Evolutionary conservation across 2,797 vertebrate genomes (phyloP).

Genomic region (Hippopotamyrus pictus): DNA sequence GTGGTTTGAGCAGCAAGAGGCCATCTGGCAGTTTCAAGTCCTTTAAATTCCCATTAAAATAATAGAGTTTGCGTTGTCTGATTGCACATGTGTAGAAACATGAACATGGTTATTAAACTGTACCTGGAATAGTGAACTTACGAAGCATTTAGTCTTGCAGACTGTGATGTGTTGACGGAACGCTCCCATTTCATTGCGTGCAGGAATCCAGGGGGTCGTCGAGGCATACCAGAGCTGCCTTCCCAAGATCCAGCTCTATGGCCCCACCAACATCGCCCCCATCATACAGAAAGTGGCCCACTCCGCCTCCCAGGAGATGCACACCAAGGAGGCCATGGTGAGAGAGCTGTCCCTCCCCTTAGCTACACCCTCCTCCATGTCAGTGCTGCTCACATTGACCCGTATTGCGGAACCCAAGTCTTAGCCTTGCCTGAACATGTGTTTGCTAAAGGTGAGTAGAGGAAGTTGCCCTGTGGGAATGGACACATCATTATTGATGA

Average conservation of each 20-base stretch:
- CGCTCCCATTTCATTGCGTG: background rate
- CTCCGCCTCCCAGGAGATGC: constrained; percentile 77
- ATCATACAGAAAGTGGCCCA: constrained; percentile 84
- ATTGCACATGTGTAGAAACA: background rate
- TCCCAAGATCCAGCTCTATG: constrained; percentile 79
- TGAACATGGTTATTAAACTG: background rate
- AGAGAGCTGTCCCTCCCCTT: constrained; percentile 31
- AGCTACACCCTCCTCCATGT: background rate
- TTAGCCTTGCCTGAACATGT: background rate
- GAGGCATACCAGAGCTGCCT: constrained; percentile 85
- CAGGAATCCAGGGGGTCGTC: constrained; percentile 83
- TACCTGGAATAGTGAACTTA: background rate
- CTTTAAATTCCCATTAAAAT: background rate
- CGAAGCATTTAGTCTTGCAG: background rate
- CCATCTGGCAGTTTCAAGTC: background rate
- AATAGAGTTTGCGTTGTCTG: background rate
- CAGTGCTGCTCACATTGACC: background rate
- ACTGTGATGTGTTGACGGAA: background rate
- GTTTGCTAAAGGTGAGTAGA: background rate
- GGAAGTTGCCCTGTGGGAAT: background rate
- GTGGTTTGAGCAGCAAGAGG: background rate
- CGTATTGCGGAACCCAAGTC: background rate
- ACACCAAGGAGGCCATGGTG: constrained; percentile 79
- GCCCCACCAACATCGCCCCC: constrained; percentile 82
- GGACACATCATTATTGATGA: background rate